Percentiles rank a stretch among this genome's conserved stretches.
Conservation (phyloP, 2,888 invertebrate species). For the Ceramica pisi region DNA sequence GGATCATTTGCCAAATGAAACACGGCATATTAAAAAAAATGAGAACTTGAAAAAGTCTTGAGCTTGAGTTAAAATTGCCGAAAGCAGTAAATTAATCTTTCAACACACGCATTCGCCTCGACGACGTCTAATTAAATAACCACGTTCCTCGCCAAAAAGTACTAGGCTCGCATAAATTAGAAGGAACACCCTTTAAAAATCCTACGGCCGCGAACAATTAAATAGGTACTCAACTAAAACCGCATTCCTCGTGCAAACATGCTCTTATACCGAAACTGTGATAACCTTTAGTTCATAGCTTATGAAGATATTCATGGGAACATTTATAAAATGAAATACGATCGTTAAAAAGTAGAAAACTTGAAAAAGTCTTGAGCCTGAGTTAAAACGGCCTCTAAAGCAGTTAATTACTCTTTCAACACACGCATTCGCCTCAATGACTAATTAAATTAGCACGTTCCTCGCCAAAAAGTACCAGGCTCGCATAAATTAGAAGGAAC, state of each 20-base stretch:
- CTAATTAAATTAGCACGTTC: constrained; percentile 42
- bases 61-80: neutral
- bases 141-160: constrained; percentile 25
- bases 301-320: neutral
- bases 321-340: neutral
- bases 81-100: neutral
- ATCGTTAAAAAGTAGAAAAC: neutral
- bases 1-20: too few species aligned
- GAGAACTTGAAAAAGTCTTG: too few species aligned
- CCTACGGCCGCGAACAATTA: constrained; percentile 58
- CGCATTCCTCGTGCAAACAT: constrained; percentile 62
- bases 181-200: constrained; percentile 53
- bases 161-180: constrained; percentile 54
- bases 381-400: neutral
- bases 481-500: constrained; percentile 50
- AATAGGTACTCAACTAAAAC: constrained; percentile 64
- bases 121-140: constrained; percentile 45
- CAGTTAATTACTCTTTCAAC: neutral
- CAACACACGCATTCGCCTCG: neutral
- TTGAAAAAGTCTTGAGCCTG: neutral
- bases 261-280: constrained; percentile 64
- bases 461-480: constrained; percentile 42
- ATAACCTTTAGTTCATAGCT: neutral
- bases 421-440: neutral
- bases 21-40: too few species aligned